These are phyloP conservation scores for Heptranchias perlo DNA, from an alignment of 2,113 vertebrate species.

Conservation along the genomic window DNA sequence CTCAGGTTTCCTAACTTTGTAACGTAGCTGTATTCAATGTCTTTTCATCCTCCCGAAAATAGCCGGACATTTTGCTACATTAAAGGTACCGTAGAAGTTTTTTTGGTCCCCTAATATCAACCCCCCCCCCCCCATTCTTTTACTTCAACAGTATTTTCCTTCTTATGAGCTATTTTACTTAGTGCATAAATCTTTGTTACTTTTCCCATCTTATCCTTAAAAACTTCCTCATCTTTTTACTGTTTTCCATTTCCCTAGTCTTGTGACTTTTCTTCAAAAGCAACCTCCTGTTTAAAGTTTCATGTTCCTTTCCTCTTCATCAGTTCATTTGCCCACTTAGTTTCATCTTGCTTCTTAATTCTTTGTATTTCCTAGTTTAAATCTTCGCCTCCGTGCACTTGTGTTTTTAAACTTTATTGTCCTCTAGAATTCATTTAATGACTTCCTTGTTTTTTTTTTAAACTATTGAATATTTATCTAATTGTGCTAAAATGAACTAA, in stretches of 20 bases:
- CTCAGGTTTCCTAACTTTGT: neutral
- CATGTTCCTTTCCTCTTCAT: neutral
- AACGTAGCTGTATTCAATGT: neutral
- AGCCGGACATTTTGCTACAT: neutral
- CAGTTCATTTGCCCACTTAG: neutral
- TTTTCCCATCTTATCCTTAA: neutral
- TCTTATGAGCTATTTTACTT: neutral
- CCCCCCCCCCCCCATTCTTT: neutral
- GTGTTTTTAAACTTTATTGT: neutral
- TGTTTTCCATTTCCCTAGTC: neutral
- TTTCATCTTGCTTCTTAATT: neutral
- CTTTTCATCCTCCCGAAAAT: neutral
- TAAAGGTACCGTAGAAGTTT: neutral
- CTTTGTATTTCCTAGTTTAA: neutral
- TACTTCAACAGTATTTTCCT: too few relatives aligned
- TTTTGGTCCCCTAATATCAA: neutral
- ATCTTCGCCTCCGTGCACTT: neutral
- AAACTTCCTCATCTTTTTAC: neutral
- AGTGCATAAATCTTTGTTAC: neutral
- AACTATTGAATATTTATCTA: constrained; percentile 1
- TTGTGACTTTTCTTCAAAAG: neutral
- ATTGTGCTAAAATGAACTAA: neutral
- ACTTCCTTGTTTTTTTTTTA: neutral
- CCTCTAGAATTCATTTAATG: neutral
- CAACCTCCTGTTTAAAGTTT: neutral